Base-by-base conservation (phyloP, 2,113 vertebrate genomes). In the Mormyrus lacerda region DNA sequence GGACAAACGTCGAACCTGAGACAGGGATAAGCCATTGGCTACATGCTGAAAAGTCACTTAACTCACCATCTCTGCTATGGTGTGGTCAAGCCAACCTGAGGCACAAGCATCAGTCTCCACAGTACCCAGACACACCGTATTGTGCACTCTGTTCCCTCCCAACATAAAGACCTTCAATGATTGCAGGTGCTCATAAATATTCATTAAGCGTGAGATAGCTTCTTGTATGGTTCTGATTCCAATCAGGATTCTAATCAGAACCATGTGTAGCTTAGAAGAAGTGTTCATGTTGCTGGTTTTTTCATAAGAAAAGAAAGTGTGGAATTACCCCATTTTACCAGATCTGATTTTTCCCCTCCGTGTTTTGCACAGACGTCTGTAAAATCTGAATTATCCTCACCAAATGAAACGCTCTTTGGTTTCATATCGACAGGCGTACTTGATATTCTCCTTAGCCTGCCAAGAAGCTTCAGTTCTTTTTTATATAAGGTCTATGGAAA, bases 1-100 rank as follows among this genome's bases (percentile, higher is more conserved):
- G 97, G 92, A 98, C 47, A 11, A 96, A 93, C 50, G 95, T 96
- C 47, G 93, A 92, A 27, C 97, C 98, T 99, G 90, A 11, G 93
- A 90, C 76, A 89, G 47, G 31, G 21, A 87, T 48, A 53, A 19
- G 85, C 11, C 17, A 35, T 6, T 24, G 48, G 2, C 9, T 47
- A 45, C 42, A 84, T 47, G 10, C 82, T 21, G 1, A 84, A 39
- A 84, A 45, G 21, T 45, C 48, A 55, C 47, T 82, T 8, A 31
- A 10, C 15, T 19, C n/a, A 86, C 1, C 4, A 48, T 50, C 3
- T 2, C 39, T 53, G 21, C n/a, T 17, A 19, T 35, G 50, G n/a
- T 17, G 50, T 13, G 2, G 50, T 53, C 27, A 39, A 8, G 15
- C 27, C 50, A 51, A 19, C 27, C 85, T 35, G 27, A 13, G 17